Evolutionary conservation across 2,113 vertebrate species (phyloP).

Genomic region (Syngnathus scovelli): DNA sequence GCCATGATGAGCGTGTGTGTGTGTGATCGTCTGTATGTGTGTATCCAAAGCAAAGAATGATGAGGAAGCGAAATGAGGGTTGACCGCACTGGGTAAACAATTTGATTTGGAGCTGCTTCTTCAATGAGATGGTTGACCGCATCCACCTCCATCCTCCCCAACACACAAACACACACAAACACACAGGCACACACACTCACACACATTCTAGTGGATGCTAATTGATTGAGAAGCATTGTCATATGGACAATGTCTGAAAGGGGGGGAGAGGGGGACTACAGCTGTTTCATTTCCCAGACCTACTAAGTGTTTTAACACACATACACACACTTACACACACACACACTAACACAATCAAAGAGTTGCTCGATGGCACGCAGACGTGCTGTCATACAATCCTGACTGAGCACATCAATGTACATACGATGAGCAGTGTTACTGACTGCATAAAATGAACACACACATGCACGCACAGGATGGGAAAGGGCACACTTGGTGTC

Average conservation of each 20-base stretch:
- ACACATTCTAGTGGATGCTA: conserved; percentile 56
- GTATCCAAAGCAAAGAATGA: conserved; percentile 13
- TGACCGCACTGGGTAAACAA: conserved; percentile 39
- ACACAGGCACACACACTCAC: conserved; percentile 11
- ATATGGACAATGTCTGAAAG: conserved; percentile 58
- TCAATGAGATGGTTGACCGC: conserved; percentile 55
- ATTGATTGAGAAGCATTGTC: conserved; percentile 69
- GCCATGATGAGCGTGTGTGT: conserved; percentile 1
- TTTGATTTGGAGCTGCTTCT: conserved; percentile 61
- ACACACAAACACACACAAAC: conserved; percentile 25
- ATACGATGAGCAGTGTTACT: conserved; percentile 4
- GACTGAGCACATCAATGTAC: conserved; percentile 22
- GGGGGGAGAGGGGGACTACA: conserved; percentile 52
- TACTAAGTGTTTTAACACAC: conserved; percentile 42
- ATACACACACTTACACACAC: conserved; percentile 27
- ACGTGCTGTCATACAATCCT: conserved; percentile 25
- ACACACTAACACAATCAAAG: conserved; percentile 4
- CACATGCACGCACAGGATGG: conserved; percentile 11
- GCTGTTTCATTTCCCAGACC: conserved; percentile 71
- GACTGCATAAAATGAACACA: background rate
- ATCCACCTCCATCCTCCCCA: conserved; percentile 6
- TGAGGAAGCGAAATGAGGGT: conserved; percentile 48
- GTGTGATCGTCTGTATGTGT: conserved; percentile 28
- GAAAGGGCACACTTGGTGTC: conserved; percentile 43
- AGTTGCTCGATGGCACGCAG: conserved; percentile 27